Percentiles rank a stretch among this genome's conserved stretches.
Evolutionary conservation across 2,113 vertebrate genomes (phyloP).

Genomic region (Patagioenas fasciata): DNA sequence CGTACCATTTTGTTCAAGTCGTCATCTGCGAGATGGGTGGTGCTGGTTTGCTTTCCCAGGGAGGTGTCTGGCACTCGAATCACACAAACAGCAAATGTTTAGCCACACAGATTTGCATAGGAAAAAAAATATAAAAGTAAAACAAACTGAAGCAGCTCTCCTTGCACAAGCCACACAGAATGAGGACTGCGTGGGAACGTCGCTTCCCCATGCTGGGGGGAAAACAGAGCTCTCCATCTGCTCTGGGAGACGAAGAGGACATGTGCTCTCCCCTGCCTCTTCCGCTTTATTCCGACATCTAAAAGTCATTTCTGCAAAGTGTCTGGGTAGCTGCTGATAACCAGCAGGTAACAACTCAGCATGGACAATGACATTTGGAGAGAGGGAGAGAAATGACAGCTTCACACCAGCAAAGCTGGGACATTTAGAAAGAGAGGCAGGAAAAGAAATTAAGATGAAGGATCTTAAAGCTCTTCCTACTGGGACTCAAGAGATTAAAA

Average conservation of each 20-base stretch:
- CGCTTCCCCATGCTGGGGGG: background rate
- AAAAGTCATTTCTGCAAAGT: constrained; percentile 53
- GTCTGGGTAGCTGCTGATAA: constrained; percentile 62
- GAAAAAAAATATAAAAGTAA: background rate
- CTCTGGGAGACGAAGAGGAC: constrained; percentile 10
- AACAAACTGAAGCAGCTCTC: constrained; percentile 58
- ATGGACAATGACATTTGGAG: constrained; percentile 69
- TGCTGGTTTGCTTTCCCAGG: constrained; percentile 3
- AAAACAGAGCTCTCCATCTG: constrained; percentile 55
- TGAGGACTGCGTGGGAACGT: constrained; percentile 5
- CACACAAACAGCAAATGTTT: constrained; percentile 60
- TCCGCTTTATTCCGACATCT: constrained; percentile 19
- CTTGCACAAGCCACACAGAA: background rate
- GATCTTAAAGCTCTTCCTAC: constrained; percentile 57
- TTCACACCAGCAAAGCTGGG: constrained; percentile 45
- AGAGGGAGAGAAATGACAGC: constrained; percentile 57
- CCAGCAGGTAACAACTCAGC: constrained; percentile 63
- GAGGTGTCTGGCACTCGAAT: constrained; percentile 56
- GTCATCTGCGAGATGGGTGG: background rate
- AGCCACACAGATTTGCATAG: constrained; percentile 27
- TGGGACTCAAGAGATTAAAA: constrained; percentile 55
- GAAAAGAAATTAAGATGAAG: constrained; percentile 62
- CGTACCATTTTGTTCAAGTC: background rate
- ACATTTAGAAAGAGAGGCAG: constrained; percentile 25
- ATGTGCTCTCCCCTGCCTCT: constrained; percentile 30